Percentiles rank a stretch among this genome's conserved stretches.
Conservation (phyloP, 2,113 vertebrate genomes). For the Lanius ludovicianus region DNA sequence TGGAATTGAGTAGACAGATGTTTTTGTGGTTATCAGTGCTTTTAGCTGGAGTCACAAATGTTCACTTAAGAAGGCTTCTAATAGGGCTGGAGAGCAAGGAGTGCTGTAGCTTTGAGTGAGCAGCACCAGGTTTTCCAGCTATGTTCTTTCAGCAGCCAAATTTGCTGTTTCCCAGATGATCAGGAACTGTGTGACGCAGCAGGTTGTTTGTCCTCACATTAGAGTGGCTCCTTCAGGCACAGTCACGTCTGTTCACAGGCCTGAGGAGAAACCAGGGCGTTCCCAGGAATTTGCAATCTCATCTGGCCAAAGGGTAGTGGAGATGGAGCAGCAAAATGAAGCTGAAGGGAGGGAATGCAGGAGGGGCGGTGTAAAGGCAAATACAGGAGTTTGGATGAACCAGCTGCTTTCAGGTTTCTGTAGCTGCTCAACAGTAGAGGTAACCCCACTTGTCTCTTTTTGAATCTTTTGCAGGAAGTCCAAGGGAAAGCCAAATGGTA, state of each 20-base stretch:
- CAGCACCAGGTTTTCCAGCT: not conserved
- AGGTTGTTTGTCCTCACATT: not conserved
- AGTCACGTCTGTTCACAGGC: not conserved
- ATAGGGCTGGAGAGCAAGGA: not conserved
- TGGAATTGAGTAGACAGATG: not conserved
- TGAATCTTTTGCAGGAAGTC: conserved; percentile 84
- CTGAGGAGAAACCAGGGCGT: not conserved
- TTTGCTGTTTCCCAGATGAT: not conserved
- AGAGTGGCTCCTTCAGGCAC: not conserved
- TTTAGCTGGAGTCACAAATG: not conserved
- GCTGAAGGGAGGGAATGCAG: not conserved
- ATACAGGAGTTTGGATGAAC: not conserved
- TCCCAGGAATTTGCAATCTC: not conserved
- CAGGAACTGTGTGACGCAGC: not conserved
- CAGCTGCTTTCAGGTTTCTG: not conserved
- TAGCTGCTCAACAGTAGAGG: not conserved
- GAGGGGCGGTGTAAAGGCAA: not conserved
- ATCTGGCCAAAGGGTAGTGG: not conserved
- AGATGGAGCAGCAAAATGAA: not conserved
- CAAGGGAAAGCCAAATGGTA: conserved; percentile 97
- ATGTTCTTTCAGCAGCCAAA: rapidly evolving
- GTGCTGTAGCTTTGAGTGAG: not conserved
- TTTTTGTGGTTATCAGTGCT: not conserved
- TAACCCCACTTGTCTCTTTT: not conserved
- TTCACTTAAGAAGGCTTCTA: not conserved